Evolutionary conservation across 2,888 invertebrate genomes (phyloP), one percentile per base, ranked within the genome.

Genomic region (Eupeodes luniger): DNA sequence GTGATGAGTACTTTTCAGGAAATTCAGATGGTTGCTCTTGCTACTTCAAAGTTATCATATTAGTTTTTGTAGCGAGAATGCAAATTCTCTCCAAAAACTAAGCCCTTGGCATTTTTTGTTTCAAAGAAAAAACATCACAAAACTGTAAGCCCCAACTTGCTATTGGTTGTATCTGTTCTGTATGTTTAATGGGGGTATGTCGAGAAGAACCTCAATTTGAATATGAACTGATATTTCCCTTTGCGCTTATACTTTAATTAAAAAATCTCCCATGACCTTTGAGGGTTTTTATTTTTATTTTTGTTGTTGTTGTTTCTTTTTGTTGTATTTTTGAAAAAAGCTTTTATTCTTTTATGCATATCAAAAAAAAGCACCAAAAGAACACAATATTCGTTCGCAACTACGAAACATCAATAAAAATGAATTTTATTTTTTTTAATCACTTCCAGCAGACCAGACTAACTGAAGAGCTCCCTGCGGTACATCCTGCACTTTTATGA

Each of bases 381-480:
- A 77, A 53, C 67, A 77, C 81, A 66, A 83, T 83, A 84, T 84
- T 77, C 87, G 53, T 67, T 72, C 64, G 66, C 66, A 66, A 84
- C 76, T 76, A 76, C 70, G 84, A 87, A 86, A 80, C 87, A 83
- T 83, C 87, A 87, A 87, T 84, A 87, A 87, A 87, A 87, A 78
- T 72, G 83, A 67, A 67, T 76, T 79, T 83, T 86, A 82, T 44
- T 59, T 57, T 57, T 83, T 79, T 79, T 79, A 82, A 86, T 86
- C 86, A 86, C 82, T 84, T 76, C 72, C 84, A 84, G 72, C 67
- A 87, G 84, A 72, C 81, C 72, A 85, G 81, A 84, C 87, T 80
- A 77, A 77, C 83, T 84, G 84, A 87, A 84, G 84, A 74, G 80
- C 66, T 79, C 75, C 79, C 86, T 75, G 40, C n/a, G 76, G 79